Conservation (phyloP, 2,113 vertebrate genomes). For the Seriola quinqueradiata region DNA sequence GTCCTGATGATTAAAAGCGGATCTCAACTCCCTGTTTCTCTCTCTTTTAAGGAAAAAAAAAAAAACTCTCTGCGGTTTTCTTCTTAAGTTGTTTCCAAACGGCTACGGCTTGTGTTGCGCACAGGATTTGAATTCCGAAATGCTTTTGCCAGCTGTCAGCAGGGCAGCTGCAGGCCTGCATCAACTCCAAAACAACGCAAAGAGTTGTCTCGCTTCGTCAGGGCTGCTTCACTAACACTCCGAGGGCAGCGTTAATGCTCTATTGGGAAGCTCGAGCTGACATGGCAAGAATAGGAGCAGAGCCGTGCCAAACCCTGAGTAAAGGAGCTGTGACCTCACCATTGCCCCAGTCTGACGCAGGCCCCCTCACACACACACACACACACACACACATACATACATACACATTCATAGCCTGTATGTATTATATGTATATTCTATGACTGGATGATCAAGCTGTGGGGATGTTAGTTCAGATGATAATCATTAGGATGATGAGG, state of each 20-base stretch:
- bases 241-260: conserved; percentile 17
- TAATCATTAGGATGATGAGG: not conserved
- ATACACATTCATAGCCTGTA: not conserved
- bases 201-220: conserved; percentile 20
- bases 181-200: conserved; percentile 20
- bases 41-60: not conserved
- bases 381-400: conserved; percentile 25
- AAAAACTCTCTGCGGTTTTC: conserved; percentile 8
- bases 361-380: not conserved
- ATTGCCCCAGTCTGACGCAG: conserved; percentile 25
- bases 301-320: conserved; percentile 52
- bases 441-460: conserved; percentile 40
- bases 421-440: not conserved
- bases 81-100: conserved; percentile 59
- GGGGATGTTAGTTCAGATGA: not conserved
- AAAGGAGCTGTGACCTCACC: conserved; percentile 58
- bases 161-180: conserved; percentile 74
- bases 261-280: conserved; percentile 43
- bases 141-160: conserved; percentile 78
- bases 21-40: not conserved
- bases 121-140: conserved; percentile 67
- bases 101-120: conserved; percentile 49
- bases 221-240: conserved; percentile 1
- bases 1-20: not conserved
- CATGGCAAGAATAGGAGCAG: conserved; percentile 57